Evolutionary conservation across 2,888 invertebrate species (phyloP).

Genomic region (Spilarctia lutea): DNA sequence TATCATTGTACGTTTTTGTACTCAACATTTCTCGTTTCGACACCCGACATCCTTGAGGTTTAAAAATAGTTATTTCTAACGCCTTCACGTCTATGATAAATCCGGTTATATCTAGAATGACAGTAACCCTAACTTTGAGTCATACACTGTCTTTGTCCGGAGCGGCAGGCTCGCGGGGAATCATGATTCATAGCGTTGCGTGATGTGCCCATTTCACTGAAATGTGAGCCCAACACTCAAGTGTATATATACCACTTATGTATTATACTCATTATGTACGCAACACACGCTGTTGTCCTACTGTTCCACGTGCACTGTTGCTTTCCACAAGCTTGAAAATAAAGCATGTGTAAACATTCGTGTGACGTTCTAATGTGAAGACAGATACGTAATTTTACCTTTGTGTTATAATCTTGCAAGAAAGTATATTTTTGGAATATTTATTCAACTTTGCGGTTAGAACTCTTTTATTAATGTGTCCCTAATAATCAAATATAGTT

Average conservation of each 20-base stretch:
- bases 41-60: slow-evolving; percentile 34
- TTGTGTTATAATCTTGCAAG: not conserved
- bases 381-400: not conserved
- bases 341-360: not conserved
- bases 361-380: not conserved
- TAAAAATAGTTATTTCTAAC: slow-evolving; percentile 26
- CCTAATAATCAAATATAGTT: no score
- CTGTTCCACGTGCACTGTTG: slow-evolving; percentile 27
- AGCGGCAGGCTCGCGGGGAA: slow-evolving; percentile 14
- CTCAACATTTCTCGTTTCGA: slow-evolving; percentile 21
- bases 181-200: slow-evolving; percentile 69
- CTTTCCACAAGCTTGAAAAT: slow-evolving; percentile 31
- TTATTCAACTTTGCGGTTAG: not conserved
- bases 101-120: slow-evolving; percentile 49
- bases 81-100: slow-evolving; percentile 38
- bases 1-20: slow-evolving; percentile 19
- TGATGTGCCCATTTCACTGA: slow-evolving; percentile 70
- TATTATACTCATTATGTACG: slow-evolving; percentile 54
- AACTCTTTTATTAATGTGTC: no score
- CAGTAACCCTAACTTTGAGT: slow-evolving; percentile 50
- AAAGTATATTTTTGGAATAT: not conserved
- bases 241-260: slow-evolving; percentile 60
- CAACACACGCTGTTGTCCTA: slow-evolving; percentile 40
- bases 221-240: slow-evolving; percentile 63
- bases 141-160: slow-evolving; percentile 41